Percentiles rank a stretch among this genome's conserved stretches.
phyloP scores from a whole-genome alignment of 2,888 invertebrate species.

The Pediacus dermestoides region DNA sequence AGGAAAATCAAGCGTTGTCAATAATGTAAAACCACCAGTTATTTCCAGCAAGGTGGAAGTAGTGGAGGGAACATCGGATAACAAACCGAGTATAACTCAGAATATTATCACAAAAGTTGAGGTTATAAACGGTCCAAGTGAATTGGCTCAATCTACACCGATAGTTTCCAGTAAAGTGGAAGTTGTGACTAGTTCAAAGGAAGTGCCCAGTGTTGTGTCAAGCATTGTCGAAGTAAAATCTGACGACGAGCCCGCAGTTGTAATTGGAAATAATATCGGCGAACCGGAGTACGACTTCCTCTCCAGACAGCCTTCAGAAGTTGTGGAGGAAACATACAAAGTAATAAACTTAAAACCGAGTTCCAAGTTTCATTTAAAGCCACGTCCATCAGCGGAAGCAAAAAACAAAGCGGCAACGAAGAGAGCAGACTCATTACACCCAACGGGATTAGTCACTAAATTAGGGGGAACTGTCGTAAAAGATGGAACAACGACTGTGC shows the following conservation, averaged over 20 bases:
- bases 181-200: constrained; percentile 25
- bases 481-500: constrained; percentile 78
- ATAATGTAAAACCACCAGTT: constrained; percentile 40
- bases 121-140: constrained; percentile 37
- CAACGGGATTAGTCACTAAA: constrained; percentile 77
- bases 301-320: constrained; percentile 79
- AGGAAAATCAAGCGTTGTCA: constrained; percentile 43
- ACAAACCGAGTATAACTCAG: constrained; percentile 24
- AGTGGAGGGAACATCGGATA: constrained; percentile 48
- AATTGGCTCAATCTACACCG: constrained; percentile 35
- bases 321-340: constrained; percentile 80
- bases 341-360: constrained; percentile 77
- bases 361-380: constrained; percentile 54
- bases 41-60: constrained; percentile 44
- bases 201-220: constrained; percentile 40
- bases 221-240: constrained; percentile 36
- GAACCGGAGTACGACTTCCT: constrained; percentile 83
- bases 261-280: constrained; percentile 67
- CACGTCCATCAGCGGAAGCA: constrained; percentile 47
- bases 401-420: constrained; percentile 47
- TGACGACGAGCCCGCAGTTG: constrained; percentile 59
- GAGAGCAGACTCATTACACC: constrained; percentile 62
- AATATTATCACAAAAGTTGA: constrained; percentile 47
- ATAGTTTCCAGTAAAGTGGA: constrained; percentile 58
- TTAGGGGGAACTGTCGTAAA: constrained; percentile 79